These are phyloP conservation scores for Oryctes rhinoceros DNA, from an alignment of 1,140 invertebrate species.

Conservation along the genomic window DNA sequence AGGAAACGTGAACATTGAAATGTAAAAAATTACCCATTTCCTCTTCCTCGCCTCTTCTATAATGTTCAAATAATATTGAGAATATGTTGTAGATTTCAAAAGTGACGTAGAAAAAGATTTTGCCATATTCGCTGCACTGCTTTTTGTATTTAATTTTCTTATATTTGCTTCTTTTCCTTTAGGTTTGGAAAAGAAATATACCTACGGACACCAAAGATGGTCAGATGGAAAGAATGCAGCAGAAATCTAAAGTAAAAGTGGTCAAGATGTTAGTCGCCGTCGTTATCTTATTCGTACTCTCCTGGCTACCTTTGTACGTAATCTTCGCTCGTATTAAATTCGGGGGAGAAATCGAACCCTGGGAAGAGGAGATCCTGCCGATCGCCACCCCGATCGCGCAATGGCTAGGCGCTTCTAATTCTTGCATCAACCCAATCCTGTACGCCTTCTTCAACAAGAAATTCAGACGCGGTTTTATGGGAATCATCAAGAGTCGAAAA, in stretches of 20 bases:
- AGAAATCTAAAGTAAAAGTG: constrained; percentile 93
- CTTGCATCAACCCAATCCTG: constrained; percentile 97
- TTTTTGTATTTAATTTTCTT: background rate
- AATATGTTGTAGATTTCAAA: no score
- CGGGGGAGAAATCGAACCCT: constrained; percentile 72
- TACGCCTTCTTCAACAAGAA: constrained; percentile 98
- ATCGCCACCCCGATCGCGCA: constrained; percentile 91
- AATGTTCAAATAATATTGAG: no score
- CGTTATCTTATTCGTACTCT: constrained; percentile 92
- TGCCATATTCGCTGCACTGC: background rate
- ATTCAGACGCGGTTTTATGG: constrained; percentile 91
- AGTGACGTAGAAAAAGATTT: no score
- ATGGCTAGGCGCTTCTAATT: constrained; percentile 95
- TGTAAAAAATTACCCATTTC: no score
- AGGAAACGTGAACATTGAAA: no score
- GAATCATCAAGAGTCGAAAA: constrained; percentile 83
- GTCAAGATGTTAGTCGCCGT: constrained; percentile 97
- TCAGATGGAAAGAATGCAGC: constrained; percentile 89
- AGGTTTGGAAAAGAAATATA: constrained; percentile 81
- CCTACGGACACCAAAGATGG: constrained; percentile 91
- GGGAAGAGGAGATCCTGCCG: constrained; percentile 81
- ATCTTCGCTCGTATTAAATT: constrained; percentile 90
- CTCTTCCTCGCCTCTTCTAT: no score
- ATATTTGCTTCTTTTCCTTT: background rate
- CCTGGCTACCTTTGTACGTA: constrained; percentile 93